A percentile compares a stretch with the other conserved stretches of the same genome.
phyloP scores from a whole-genome alignment of 2,113 vertebrate genomes.

The Tachuris rubrigastra region DNA sequence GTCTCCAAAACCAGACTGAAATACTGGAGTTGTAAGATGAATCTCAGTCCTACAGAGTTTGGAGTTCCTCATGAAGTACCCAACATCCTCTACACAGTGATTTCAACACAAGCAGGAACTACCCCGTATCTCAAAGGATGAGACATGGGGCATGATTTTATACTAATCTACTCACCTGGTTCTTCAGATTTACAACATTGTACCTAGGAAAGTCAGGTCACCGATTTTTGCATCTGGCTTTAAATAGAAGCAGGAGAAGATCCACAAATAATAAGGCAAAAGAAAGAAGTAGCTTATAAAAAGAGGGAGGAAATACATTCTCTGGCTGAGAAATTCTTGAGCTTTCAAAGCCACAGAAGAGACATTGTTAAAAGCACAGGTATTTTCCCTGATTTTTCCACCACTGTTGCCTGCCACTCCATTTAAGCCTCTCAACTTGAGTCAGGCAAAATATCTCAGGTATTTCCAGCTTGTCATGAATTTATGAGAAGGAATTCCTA shows the following conservation, averaged over 20 bases:
- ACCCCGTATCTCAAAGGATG: not conserved
- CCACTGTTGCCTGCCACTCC: not conserved
- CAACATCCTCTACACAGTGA: constrained; percentile 3
- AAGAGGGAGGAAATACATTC: constrained; percentile 56
- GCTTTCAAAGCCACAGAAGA: constrained; percentile 61
- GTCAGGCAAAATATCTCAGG: not conserved
- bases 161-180: constrained; percentile 43
- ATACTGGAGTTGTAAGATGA: not conserved
- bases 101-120: constrained; percentile 33
- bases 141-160: not conserved
- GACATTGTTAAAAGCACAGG: constrained; percentile 54
- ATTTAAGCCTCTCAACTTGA: not conserved
- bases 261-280: constrained; percentile 60
- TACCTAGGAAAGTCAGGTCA: constrained; percentile 52
- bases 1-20: constrained; percentile 47
- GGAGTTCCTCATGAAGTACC: constrained; percentile 20
- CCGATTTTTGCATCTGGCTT: constrained; percentile 43
- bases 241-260: constrained; percentile 55
- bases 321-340: constrained; percentile 52
- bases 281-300: constrained; percentile 59
- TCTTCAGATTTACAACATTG: constrained; percentile 30
- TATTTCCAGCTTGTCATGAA: not conserved
- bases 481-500: not conserved
- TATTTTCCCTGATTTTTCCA: constrained; percentile 64
- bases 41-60: constrained; percentile 14